These are phyloP conservation scores for Percopsis transmontana DNA, from an alignment of 2,113 vertebrate species.

Conservation along the genomic window DNA sequence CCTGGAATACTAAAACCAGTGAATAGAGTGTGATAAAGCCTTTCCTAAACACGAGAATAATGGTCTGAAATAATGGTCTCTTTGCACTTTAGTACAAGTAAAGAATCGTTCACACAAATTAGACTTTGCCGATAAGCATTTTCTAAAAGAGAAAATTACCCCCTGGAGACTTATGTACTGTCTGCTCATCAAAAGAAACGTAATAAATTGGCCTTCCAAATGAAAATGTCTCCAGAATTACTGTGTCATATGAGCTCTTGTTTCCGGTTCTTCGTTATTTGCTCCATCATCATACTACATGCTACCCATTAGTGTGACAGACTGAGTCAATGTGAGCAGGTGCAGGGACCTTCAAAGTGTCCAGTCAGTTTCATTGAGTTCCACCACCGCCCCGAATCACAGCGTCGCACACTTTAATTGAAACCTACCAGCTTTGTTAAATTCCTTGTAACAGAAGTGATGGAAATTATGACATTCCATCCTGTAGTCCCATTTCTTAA, in stretches of 20 bases:
- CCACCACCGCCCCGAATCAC: slow-evolving; percentile 49
- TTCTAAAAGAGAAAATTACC: background rate
- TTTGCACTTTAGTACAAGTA: too few species aligned
- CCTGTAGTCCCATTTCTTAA: too few species aligned
- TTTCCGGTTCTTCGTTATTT: background rate
- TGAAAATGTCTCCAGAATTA: background rate
- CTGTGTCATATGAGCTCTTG: background rate
- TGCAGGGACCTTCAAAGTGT: slow-evolving; percentile 22
- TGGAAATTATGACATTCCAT: too few species aligned
- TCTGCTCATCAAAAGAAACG: background rate
- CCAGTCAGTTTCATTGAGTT: slow-evolving; percentile 45
- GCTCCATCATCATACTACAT: slow-evolving; percentile 66
- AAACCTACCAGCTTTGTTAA: background rate
- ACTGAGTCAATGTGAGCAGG: slow-evolving; percentile 55
- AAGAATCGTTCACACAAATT: too few species aligned
- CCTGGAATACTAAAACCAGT: too few species aligned
- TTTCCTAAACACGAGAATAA: too few species aligned
- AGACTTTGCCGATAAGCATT: too few species aligned
- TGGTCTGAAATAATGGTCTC: too few species aligned
- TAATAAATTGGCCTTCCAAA: background rate
- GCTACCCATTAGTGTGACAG: slow-evolving; percentile 46
- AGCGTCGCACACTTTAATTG: slow-evolving; percentile 5
- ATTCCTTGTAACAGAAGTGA: too few species aligned
- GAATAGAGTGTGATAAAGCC: too few species aligned
- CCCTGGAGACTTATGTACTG: background rate